A percentile compares a stretch with the other conserved stretches of the same genome.
These are phyloP conservation scores for Macrosoma leucophasiata DNA, from an alignment of 2,888 invertebrate species.

Conservation along the genomic window DNA sequence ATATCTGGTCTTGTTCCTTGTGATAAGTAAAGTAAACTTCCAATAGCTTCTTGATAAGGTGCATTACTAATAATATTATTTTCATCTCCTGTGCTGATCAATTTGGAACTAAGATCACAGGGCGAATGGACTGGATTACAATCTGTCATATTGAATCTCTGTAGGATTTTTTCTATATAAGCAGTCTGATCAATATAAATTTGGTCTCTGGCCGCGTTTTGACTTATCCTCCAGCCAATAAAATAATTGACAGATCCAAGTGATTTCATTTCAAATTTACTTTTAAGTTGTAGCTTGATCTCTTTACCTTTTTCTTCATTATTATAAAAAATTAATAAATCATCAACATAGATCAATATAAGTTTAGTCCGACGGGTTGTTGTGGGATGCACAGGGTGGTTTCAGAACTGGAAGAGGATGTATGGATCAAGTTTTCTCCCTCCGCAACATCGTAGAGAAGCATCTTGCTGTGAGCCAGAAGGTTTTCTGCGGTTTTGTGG, in stretches of 20 bases:
- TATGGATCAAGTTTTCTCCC: too few species aligned
- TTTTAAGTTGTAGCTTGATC: too few species aligned
- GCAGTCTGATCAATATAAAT: conserved; percentile 15
- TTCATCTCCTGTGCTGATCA: too few species aligned
- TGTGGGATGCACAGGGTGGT: too few species aligned
- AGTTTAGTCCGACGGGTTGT: too few species aligned
- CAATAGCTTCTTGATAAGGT: conserved; percentile 9
- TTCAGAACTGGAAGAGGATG: too few species aligned
- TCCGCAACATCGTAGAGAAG: too few species aligned
- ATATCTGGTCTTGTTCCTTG: conserved; percentile 18
- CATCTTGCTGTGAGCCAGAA: too few species aligned
- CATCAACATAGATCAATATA: conserved; percentile 25
- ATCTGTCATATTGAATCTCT: conserved; percentile 14
- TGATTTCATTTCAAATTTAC: conserved; percentile 18
- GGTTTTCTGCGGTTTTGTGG: too few species aligned
- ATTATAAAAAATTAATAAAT: conserved; percentile 15
- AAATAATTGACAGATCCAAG: conserved; percentile 12
- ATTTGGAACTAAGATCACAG: too few species aligned
- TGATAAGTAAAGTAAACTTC: conserved; percentile 12
- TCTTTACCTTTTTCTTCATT: conserved; percentile 3
- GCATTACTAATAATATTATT: too few species aligned
- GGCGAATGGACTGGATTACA: conserved; percentile 17
- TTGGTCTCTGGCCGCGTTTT: conserved; percentile 5
- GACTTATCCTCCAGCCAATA: conserved; percentile 15
- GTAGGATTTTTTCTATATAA: conserved; percentile 16